Base-by-base conservation (phyloP, 2,888 invertebrate genomes). In the Autographa gamma region DNA sequence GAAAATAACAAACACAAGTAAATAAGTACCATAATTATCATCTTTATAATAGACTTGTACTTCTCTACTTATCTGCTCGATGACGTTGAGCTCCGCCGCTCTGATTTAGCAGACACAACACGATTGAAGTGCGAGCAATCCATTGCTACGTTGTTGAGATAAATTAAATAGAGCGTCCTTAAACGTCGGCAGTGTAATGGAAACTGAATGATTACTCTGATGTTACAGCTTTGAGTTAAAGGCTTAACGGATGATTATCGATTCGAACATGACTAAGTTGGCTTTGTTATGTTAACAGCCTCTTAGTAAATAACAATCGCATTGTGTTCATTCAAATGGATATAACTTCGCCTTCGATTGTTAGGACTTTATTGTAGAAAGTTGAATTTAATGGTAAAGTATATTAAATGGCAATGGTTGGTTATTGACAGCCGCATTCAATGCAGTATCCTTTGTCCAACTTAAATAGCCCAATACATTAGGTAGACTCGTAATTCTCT, bases 51-150 rank as follows among this genome's bases (percentile, higher is more conserved):
- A 2, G 9, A 71, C 32, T 61, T 9, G 11, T 2, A 41, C 31
- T 77, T 68, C 58, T 76, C 56, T 18, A 2, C 0, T 0, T 16
- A 41, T 13, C 25, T 34, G 0, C 2, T 0, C 1, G 0, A 38
- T 38, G 38, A 0, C 59, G 1, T 18, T 2, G 16, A 9, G 7
- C 43, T 25, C 18, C 58, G 65, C 52, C 63, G 52, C 54, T 76
- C 38, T 8, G 65, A 60, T 58, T 65, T 58, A 71, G 76, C 76
- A 60, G 38, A 79, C 76, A 66, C 60, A 52, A 71, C 71, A 62
- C 62, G 66, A 60, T 65, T 65, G 56, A 65, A 79, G 67, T 58
- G n/a, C 25, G 31, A 32, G 48, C 79, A 60, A 56, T 54, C 63
- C 54, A 71, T 60, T 63, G 38, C 62, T 63, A 11, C 59, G 41